phyloP scores from a whole-genome alignment of 1,140 invertebrate genomes.

The Magallana angulata region DNA sequence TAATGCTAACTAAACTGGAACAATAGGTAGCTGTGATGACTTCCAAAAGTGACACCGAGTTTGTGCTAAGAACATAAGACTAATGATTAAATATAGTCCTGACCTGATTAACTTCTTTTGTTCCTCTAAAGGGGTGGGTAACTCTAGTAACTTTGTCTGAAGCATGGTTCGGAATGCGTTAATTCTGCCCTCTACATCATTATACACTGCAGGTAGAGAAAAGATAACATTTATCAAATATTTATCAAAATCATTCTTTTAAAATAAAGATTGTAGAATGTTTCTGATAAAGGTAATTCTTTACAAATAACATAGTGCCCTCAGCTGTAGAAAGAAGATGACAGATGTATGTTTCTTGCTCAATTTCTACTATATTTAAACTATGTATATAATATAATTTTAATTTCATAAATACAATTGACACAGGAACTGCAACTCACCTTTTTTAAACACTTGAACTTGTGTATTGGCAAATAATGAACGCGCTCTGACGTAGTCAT shows the following conservation, averaged over 20 bases:
- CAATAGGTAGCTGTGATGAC: no score
- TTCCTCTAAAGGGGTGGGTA: constrained; percentile 93
- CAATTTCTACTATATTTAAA: no score
- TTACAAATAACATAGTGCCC: no score
- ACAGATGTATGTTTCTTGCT: no score
- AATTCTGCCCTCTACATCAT: constrained; percentile 94
- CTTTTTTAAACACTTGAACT: constrained; percentile 86
- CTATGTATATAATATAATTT: no score
- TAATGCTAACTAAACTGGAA: no score
- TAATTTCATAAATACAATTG: background rate
- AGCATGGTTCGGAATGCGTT: constrained; percentile 89
- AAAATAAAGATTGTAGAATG: no score
- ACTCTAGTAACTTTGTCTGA: constrained; percentile 90
- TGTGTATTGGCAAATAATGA: constrained; percentile 97
- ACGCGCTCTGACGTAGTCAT: constrained; percentile 97
- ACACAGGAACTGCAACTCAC: constrained; percentile 62
- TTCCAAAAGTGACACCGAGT: no score
- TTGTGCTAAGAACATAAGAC: no score
- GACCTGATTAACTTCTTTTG: constrained; percentile 94
- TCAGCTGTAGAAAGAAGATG: no score
- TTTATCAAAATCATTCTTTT: no score
- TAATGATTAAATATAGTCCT: background rate
- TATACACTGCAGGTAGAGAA: constrained; percentile 83
- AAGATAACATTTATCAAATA: background rate
- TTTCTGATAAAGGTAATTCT: no score